phyloP scores from a whole-genome alignment of 2,888 invertebrate species.

The Lordiphosa andalusiaca region DNA sequence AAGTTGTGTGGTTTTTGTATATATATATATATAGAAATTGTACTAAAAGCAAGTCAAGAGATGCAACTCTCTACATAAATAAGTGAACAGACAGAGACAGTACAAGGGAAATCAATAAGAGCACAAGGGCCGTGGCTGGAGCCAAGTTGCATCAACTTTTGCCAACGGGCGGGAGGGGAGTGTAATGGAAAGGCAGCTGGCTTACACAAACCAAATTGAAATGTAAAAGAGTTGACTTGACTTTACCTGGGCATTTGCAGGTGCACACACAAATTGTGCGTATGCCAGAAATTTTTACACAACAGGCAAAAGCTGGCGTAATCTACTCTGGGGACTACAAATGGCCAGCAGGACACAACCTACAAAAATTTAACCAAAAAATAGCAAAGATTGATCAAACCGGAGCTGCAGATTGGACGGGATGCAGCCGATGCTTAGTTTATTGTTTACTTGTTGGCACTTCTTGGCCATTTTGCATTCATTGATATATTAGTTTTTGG shows the following conservation, averaged over 20 bases:
- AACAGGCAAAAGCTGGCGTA: constrained; percentile 68
- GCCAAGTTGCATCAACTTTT: constrained; percentile 54
- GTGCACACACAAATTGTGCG: constrained; percentile 19
- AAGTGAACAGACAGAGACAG: constrained; percentile 1
- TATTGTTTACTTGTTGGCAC: constrained; percentile 28
- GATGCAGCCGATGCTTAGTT: constrained; percentile 47
- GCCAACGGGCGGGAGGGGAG: constrained; percentile 12
- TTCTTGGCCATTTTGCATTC: constrained; percentile 43
- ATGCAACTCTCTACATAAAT: constrained; percentile 10
- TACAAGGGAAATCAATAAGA: constrained; percentile 57
- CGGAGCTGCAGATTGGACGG: constrained; percentile 24
- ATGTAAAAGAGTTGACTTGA: constrained; percentile 30
- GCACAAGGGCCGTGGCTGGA: constrained; percentile 1
- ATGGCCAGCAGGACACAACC: constrained; percentile 24
- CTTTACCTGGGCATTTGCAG: constrained; percentile 19
- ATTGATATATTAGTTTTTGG: constrained; percentile 71
- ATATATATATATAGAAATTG: constrained; percentile 9
- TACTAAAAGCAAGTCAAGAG: constrained; percentile 2
- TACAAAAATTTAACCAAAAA: constrained; percentile 44
- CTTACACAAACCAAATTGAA: constrained; percentile 53
- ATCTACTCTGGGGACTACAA: constrained; percentile 65
- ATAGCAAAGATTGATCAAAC: constrained; percentile 50
- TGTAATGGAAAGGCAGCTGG: constrained; percentile 24
- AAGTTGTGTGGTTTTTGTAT: constrained; percentile 25
- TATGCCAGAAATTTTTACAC: constrained; percentile 53